Evolutionary conservation across 2,888 invertebrate genomes (phyloP), one percentile per base, ranked within the genome.

Genomic region (Amblyteles armatorius): DNA sequence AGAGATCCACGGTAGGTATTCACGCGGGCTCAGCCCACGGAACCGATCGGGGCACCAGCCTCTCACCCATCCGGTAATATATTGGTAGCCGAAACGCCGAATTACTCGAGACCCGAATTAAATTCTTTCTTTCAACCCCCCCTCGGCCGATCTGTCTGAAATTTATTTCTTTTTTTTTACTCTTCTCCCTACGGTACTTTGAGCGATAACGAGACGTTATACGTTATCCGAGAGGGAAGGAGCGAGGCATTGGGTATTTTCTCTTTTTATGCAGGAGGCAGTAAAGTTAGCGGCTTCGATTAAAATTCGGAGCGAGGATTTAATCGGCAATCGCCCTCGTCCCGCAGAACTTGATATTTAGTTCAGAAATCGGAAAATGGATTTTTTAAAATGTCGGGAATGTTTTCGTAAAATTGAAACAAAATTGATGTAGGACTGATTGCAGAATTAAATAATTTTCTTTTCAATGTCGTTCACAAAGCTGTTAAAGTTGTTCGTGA

Each of bases 61-160:
- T 65, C 63, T 80, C 67, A 74, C 77, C 68, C 80, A 81, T 19
- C 68, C 82, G 77, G 79, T 89, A 88, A 90, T 88, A 88, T 89
- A 90, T 90, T 83, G 88, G 84, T 86, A 83, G 84, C 72, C 83
- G 86, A 88, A 88, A 88, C 87, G 88, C 84, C 82, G 88, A 90
- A 90, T 90, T 88, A 88, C 87, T 86, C 84, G 76, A 71, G 84
- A 85, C 71, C 44, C 81, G 87, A 90, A 90, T 90, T 88, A 90
- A 90, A 90, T 90, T 90, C 88, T 88, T 89, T 85, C 87, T 36
- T 63, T 71, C 80, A 26, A 11, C 71, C 72, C n/a, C 29, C 16
- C 13, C 29, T 50, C 78, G 68, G 63, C 69, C 68, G 65, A 50
- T 68, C 60, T 16, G 26, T 57, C 19, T 13, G 52, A 67, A 22